Base-by-base conservation (phyloP, 2,113 vertebrate genomes). In the Balaenoptera acutorostrata region DNA sequence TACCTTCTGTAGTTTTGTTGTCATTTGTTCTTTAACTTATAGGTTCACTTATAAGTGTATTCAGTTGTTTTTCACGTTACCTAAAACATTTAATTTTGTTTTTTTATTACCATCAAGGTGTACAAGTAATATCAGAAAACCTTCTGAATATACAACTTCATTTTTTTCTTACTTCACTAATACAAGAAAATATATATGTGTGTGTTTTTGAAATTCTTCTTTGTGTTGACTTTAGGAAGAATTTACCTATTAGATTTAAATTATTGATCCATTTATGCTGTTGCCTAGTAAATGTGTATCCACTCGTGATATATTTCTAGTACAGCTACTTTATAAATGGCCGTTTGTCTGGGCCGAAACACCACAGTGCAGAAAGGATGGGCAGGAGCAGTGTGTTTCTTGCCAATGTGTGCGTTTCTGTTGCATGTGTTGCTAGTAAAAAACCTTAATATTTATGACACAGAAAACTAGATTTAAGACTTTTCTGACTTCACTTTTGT, bases 211-310 rank as follows among this genome's bases (percentile, higher is more conserved):
- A 33, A 41, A 44, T 93, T 90, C n/a, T 91, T 78, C 57, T 33
- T 90, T 46, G 25, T 97, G 59, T 82, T 9, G 71, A 4, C 83
- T 96, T 96, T 95, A 94, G 66, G 55, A 86, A 95, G 46, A 92
- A 80, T 80, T 89, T 80, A 41, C 6, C 0, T 83, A 3, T 52
- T 88, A 49, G 46, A 36, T 82, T 91, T 91, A 78, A 83, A 68
- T 92, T 91, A 23, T 96, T 86, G 59, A 29, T 74, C 49, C 18
- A 57, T 55, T 59, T 93, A 44, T 9, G 0, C 29, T 82, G 2
- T 88, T 97, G 49, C 5, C 46, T 83, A 57, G 8, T 86, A 80
- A 66, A 74, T 39, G 1, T 77, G 13, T 75, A 11, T 29, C 13
- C 72, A 27, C 71, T 9, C 18, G 0, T 69, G 23, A 74, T 64